phyloP scores from a whole-genome alignment of 2,888 invertebrate genomes.

The Microctonus aethiopoides region DNA sequence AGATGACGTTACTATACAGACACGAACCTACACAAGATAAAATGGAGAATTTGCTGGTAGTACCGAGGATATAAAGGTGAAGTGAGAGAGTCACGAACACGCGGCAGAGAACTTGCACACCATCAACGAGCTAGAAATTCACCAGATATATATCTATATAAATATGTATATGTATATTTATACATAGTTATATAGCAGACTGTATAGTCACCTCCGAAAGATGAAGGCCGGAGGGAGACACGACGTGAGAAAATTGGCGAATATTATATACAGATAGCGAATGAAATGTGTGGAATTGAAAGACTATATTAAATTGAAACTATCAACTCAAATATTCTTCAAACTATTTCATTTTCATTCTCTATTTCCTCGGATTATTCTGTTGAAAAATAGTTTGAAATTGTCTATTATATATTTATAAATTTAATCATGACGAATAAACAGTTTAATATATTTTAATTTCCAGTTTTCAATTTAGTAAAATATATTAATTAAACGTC shows the following conservation, averaged over 20 bases:
- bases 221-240: conserved; percentile 4
- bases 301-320: conserved; percentile 1
- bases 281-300: conserved; percentile 15
- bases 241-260: conserved; percentile 39
- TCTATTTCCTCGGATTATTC: no score
- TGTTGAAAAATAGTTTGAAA: no score
- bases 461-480: no score
- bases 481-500: no score
- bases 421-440: no score
- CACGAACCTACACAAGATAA: neutral
- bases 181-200: conserved; percentile 4
- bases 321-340: neutral
- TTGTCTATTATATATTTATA: no score
- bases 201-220: neutral
- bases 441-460: no score
- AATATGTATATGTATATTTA: neutral
- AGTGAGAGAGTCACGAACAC: conserved; percentile 27
- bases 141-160: neutral
- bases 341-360: neutral
- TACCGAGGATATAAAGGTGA: neutral
- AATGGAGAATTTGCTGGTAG: neutral
- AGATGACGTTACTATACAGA: conserved; percentile 31
- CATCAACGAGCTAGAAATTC: conserved; percentile 1
- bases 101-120: conserved; percentile 18
- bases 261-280: conserved; percentile 6